Evolutionary conservation across 2,113 vertebrate species (phyloP).

Genomic region (Fukomys damarensis): DNA sequence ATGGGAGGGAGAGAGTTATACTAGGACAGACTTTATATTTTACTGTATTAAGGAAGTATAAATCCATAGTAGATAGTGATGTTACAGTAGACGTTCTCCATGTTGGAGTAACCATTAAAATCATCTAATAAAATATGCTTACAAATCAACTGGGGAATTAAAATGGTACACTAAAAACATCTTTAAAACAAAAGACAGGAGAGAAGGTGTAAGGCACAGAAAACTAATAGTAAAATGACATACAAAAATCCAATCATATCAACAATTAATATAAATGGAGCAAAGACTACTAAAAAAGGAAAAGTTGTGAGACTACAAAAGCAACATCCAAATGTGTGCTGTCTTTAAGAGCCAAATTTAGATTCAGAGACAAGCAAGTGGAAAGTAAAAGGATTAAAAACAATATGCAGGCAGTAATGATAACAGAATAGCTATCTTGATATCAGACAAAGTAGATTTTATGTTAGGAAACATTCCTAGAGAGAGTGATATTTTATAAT

Average conservation of each 20-base stretch:
- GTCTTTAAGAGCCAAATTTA: not conserved
- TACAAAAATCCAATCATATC: not conserved
- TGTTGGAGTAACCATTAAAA: not conserved
- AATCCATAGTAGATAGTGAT: not conserved
- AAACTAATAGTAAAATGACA: not conserved
- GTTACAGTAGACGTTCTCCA: not conserved
- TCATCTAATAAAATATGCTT: not conserved
- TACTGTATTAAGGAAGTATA: not conserved
- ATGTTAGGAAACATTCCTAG: not conserved
- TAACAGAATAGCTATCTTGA: not conserved
- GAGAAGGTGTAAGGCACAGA: not conserved
- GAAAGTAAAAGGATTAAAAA: constrained; percentile 1
- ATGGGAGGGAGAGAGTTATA: not conserved
- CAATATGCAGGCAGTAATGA: not conserved
- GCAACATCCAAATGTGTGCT: not conserved
- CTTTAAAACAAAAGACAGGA: not conserved
- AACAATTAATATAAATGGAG: not conserved
- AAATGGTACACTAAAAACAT: not conserved
- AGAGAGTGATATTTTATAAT: not conserved
- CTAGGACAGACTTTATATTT: not conserved
- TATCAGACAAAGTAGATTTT: not conserved
- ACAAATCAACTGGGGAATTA: not conserved
- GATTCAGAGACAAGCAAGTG: not conserved
- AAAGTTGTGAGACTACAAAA: not conserved
- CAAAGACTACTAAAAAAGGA: not conserved